phyloP scores from a whole-genome alignment of 37 sponge, comb jelly and placozoan genomes.

The Petrosia ficiformis region DNA sequence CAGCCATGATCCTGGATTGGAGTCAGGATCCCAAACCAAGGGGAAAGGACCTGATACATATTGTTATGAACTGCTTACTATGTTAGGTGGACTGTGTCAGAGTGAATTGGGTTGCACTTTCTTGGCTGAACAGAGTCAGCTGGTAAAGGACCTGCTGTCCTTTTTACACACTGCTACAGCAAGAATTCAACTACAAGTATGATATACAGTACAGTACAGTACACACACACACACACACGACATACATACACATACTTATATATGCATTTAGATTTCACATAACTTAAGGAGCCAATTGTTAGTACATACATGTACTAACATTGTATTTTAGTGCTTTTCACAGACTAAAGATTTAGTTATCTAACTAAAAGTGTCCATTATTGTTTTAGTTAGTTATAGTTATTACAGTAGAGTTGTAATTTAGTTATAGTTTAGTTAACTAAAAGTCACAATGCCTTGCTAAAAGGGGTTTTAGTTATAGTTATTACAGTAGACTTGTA shows the following conservation, averaged over 20 bases:
- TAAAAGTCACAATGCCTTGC: no score
- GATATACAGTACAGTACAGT: background rate
- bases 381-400: no score
- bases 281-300: background rate
- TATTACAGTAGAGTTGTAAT: no score
- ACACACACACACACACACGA: background rate
- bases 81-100: slow-evolving; percentile 88
- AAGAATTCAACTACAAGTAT: slow-evolving; percentile 85
- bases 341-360: no score
- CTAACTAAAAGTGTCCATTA: no score
- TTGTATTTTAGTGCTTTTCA: no score
- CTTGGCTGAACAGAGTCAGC: slow-evolving; percentile 72
- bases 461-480: no score
- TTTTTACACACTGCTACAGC: slow-evolving; percentile 85
- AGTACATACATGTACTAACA: no score
- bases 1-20: slow-evolving; percentile 6
- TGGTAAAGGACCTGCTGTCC: slow-evolving; percentile 78
- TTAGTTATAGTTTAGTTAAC: no score
- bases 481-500: no score
- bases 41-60: slow-evolving; percentile 68
- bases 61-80: slow-evolving; percentile 90
- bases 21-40: background rate
- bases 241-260: no score
- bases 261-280: background rate
- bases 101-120: slow-evolving; percentile 75